phyloP scores from a whole-genome alignment of 2,797 vertebrate species.

The Mormyrus proboscirostris region DNA sequence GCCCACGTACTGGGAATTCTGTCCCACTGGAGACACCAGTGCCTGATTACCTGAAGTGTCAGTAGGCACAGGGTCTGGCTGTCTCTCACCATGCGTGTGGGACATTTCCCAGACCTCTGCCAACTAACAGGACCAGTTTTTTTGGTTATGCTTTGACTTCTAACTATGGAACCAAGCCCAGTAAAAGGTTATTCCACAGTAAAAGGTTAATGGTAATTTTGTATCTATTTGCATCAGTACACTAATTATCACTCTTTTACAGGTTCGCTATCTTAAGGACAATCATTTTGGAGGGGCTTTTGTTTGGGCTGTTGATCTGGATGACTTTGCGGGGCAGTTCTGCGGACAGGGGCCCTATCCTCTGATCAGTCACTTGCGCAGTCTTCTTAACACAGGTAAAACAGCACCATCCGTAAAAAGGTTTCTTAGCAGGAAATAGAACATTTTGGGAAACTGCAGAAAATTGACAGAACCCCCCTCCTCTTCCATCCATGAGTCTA shows the following conservation, averaged over 20 bases:
- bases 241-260: neutral
- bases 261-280: conserved; percentile 55
- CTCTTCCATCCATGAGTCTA: neutral
- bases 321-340: conserved; percentile 61
- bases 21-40: neutral
- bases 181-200: neutral
- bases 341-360: conserved; percentile 52
- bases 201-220: neutral
- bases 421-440: neutral
- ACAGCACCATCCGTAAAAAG: neutral
- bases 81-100: neutral
- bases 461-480: neutral
- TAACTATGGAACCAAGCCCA: neutral
- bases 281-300: conserved; percentile 60
- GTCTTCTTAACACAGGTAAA: conserved; percentile 48
- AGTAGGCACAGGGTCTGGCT: neutral
- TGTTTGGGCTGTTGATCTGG: conserved; percentile 60
- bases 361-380: conserved; percentile 48
- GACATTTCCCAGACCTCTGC: neutral
- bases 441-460: neutral
- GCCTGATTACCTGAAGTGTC: neutral
- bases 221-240: neutral
- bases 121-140: neutral
- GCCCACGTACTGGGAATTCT: neutral
- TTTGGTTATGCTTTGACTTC: neutral